A percentile compares a stretch with the other conserved stretches of the same genome.
phyloP scores from a whole-genome alignment of 30 jellyfish, hydroid and myxozoan genomes.

The Turritopsis rubra region DNA sequence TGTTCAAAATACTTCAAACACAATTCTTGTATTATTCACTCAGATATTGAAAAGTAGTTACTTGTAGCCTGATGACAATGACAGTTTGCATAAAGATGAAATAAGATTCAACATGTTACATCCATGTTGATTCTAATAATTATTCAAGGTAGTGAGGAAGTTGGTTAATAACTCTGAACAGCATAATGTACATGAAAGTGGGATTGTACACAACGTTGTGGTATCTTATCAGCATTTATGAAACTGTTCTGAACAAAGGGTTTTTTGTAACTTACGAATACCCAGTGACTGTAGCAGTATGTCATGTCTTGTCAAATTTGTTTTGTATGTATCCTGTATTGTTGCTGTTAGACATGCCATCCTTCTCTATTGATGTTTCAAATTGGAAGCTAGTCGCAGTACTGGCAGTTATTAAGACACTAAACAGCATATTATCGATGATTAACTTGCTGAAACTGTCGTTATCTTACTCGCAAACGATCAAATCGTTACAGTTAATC shows the following conservation, averaged over 20 bases:
- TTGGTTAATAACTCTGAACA: too few species aligned
- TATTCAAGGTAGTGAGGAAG: too few species aligned
- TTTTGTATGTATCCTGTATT: constrained; percentile 56
- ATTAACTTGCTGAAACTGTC: constrained; percentile 68
- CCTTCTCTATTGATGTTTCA: constrained; percentile 38
- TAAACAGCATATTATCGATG: constrained; percentile 53
- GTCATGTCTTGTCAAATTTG: constrained; percentile 61
- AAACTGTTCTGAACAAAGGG: constrained; percentile 51
- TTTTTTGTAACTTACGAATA: constrained; percentile 45
- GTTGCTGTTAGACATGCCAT: constrained; percentile 36
- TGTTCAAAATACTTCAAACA: too few species aligned
- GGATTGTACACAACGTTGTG: constrained; percentile 42
- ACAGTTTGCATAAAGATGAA: too few species aligned
- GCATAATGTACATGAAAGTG: constrained; percentile 37
- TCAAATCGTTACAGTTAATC: constrained; percentile 24
- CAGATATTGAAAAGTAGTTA: too few species aligned
- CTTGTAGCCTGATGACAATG: too few species aligned
- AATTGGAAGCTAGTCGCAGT: constrained; percentile 26
- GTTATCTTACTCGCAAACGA: constrained; percentile 77
- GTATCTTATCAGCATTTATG: constrained; percentile 55
- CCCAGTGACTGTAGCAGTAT: constrained; percentile 61
- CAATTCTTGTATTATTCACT: too few species aligned
- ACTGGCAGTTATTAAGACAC: constrained; percentile 54
- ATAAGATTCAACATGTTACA: too few species aligned
- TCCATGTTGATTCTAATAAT: too few species aligned